These are phyloP conservation scores for Ferdinandea cuprea DNA, from an alignment of 2,888 invertebrate species.

Conservation along the genomic window DNA sequence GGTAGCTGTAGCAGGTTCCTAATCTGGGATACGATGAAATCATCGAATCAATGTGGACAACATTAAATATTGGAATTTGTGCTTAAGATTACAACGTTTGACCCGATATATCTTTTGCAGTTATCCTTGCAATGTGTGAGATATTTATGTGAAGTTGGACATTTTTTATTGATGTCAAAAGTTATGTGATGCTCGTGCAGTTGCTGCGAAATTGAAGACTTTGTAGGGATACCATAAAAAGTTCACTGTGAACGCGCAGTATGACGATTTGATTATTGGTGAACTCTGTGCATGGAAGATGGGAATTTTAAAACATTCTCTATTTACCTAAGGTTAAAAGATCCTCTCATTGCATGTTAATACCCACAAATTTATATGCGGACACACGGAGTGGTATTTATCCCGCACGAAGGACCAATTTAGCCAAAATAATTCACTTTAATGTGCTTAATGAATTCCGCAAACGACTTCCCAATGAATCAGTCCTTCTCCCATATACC, in stretches of 20 bases:
- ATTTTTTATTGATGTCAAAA: conserved; percentile 48
- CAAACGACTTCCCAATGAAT: conserved; percentile 16
- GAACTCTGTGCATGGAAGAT: no score
- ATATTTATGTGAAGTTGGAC: neutral
- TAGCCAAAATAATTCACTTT: conserved; percentile 3
- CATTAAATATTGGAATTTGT: conserved; percentile 43
- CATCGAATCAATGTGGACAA: conserved; percentile 35
- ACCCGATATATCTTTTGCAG: conserved; percentile 33
- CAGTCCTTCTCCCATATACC: neutral
- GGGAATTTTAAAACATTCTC: no score
- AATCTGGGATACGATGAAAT: conserved; percentile 35
- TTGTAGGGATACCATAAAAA: neutral
- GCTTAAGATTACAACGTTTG: conserved; percentile 39
- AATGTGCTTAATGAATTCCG: conserved; percentile 9
- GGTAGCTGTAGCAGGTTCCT: neutral
- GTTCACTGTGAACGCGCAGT: neutral
- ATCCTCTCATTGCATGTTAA: no score
- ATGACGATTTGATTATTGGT: no score
- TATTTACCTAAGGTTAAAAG: no score
- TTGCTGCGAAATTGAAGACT: conserved; percentile 29
- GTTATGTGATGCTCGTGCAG: conserved; percentile 23
- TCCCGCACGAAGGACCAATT: neutral
- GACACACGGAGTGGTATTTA: no score
- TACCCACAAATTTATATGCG: no score
- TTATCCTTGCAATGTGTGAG: conserved; percentile 14